Percentiles rank a stretch among this genome's conserved stretches.
Conservation (phyloP, 2,113 vertebrate species). For the Nothoprocta perdicaria region DNA sequence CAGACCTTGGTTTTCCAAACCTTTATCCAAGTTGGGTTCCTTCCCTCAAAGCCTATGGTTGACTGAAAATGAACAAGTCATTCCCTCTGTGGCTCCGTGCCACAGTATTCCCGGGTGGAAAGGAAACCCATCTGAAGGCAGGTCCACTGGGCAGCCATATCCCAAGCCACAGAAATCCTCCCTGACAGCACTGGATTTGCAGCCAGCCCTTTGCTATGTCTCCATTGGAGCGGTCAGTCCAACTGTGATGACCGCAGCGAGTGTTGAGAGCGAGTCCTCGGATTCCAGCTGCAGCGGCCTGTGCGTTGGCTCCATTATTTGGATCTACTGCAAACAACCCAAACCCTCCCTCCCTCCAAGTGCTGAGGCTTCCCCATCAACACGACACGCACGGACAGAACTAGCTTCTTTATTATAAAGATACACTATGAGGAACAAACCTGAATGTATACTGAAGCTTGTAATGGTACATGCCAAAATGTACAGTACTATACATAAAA, state of each 20-base stretch:
- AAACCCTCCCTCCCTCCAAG: too few species aligned
- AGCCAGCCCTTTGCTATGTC: too few species aligned
- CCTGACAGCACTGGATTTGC: accelerated
- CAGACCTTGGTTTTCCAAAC: neutral
- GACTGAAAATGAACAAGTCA: neutral
- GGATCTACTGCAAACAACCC: neutral
- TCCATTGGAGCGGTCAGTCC: neutral
- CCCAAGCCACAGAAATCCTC: accelerated
- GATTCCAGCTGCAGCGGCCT: accelerated
- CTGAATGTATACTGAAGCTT: slow-evolving; percentile 85
- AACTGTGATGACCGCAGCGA: too few species aligned
- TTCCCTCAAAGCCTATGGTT: accelerated
- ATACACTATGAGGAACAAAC: slow-evolving; percentile 85
- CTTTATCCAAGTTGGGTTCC: neutral
- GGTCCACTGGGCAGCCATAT: neutral
- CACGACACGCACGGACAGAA: slow-evolving; percentile 78
- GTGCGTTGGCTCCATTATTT: accelerated
- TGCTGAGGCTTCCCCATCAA: neutral
- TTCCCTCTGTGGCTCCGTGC: neutral
- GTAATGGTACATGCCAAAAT: slow-evolving; percentile 94
- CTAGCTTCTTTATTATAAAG: slow-evolving; percentile 98
- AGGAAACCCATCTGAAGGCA: accelerated
- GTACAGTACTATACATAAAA: slow-evolving; percentile 96
- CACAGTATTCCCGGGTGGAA: neutral
- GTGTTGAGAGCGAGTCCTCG: neutral